phyloP scores from a whole-genome alignment of 1,140 invertebrate species.

The Branchinecta lindahli region DNA sequence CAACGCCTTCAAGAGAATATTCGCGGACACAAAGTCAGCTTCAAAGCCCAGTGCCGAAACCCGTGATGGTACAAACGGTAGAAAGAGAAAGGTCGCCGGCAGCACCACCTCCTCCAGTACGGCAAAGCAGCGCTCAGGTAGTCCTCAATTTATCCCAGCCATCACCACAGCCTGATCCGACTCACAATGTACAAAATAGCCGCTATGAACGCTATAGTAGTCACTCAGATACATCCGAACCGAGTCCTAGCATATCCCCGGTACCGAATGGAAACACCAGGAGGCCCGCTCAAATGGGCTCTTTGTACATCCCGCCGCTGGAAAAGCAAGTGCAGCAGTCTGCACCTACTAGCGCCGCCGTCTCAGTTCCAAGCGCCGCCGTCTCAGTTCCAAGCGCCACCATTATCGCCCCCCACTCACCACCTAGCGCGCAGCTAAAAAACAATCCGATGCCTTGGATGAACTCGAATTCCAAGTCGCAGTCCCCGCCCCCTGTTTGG shows the following conservation, averaged over 20 bases:
- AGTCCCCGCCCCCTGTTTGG: constrained; percentile 25
- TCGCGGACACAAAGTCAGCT: too few species aligned
- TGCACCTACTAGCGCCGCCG: constrained; percentile 16
- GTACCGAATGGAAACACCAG: not conserved
- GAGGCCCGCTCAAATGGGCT: constrained; percentile 25
- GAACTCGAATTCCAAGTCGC: constrained; percentile 33
- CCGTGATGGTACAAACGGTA: not conserved
- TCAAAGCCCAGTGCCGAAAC: not conserved
- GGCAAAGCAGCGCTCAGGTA: constrained; percentile 2
- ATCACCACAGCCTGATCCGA: not conserved
- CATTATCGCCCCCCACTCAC: constrained; percentile 16
- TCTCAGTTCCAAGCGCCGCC: not conserved
- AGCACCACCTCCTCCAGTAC: not conserved
- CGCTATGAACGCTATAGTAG: not conserved
- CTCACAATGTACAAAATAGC: not conserved
- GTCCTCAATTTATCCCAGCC: not conserved
- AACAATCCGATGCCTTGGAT: constrained; percentile 45
- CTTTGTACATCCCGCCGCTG: constrained; percentile 29
- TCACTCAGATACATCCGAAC: not conserved
- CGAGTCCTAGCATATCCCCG: not conserved
- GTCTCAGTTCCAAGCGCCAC: not conserved
- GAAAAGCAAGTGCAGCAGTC: constrained; percentile 16
- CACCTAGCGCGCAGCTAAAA: constrained; percentile 28
- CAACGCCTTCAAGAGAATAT: not conserved
- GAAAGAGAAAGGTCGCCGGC: not conserved